Evolutionary conservation across 2,888 invertebrate genomes (phyloP), one percentile per base, ranked within the genome.

Genomic region (Ormyrus nitidulus): DNA sequence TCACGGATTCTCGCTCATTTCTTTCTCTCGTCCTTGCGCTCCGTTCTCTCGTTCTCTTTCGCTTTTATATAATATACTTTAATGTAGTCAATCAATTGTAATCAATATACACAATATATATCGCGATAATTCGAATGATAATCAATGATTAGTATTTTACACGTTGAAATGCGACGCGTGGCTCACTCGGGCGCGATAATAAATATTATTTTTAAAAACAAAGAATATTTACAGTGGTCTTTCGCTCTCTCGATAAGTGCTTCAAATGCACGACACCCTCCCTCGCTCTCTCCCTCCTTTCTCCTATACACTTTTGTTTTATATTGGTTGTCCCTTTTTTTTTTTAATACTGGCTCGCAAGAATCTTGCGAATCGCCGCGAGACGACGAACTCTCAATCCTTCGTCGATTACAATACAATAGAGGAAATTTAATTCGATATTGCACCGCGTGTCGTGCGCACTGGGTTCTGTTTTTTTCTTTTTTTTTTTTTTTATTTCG

Each of bases 141-240:
- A 86, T 84, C 86, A 88, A 88, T 89, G 89, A 89, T 87, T 88
- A 82, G 85, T 90, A 90, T 90, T 89, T 90, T 90, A 90, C 90
- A 90, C 86, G 87, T 87, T 87, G 87, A 89, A 85, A 88, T 88
- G 88, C 82, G 80, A 78, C 72, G 88, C 89, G 87, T 85, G 84
- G 84, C 86, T 88, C 87, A 86, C 85, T 85, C 85, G 85, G 85
- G 84, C 87, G 87, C 86, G 85, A 85, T 86, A 90, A 90, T 90
- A 90, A 90, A 90, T 89, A 89, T 87, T 85, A 86, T 87, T 85
- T 85, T 84, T 86, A 81, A 85, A 87, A 87, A 87, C 84, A 88
- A 89, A 86, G 86, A 86, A 89, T 89, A 90, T 90, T 86, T 90
- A 90, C 89, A 90, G 86, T 88, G 87, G 87, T 90, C 87, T 80